Conservation (phyloP, 2,797 vertebrate genomes). For the Nannoperca australis region DNA sequence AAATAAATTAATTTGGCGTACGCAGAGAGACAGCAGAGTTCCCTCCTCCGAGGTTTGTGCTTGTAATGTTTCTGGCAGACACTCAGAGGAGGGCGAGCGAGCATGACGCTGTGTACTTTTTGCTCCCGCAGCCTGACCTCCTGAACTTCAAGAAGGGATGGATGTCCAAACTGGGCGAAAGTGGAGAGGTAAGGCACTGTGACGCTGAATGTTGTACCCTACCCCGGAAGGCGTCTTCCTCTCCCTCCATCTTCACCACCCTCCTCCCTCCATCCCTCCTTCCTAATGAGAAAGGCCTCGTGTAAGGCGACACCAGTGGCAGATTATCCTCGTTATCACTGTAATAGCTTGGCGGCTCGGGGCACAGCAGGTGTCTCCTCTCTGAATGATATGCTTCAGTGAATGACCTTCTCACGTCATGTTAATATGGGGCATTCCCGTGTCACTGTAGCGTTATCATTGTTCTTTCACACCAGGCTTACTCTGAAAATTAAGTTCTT, state of each 20-base stretch:
- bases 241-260: background rate
- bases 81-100: slow-evolving; percentile 8
- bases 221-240: background rate
- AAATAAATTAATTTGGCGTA: background rate
- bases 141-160: slow-evolving; percentile 99
- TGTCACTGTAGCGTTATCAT: background rate
- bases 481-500: background rate
- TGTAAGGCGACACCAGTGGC: slow-evolving; percentile 46
- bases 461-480: background rate
- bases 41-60: background rate
- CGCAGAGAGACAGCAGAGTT: slow-evolving; percentile 1
- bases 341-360: slow-evolving; percentile 30
- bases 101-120: slow-evolving; percentile 28
- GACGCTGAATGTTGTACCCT: background rate
- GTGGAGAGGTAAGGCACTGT: slow-evolving; percentile 88
- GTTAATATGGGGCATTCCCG: slow-evolving; percentile 2
- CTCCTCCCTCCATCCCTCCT: background rate
- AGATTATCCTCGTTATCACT: slow-evolving; percentile 42
- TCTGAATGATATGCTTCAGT: slow-evolving; percentile 39
- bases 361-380: slow-evolving; percentile 51
- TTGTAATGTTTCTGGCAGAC: slow-evolving; percentile 13
- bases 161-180: slow-evolving; percentile 95
- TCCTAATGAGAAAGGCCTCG: slow-evolving; percentile 48
- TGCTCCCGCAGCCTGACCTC: slow-evolving; percentile 90
- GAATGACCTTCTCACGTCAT: slow-evolving; percentile 20